A percentile compares a stretch with the other conserved stretches of the same genome.
These are phyloP conservation scores for Agrotis exclamationis DNA, from an alignment of 2,888 invertebrate genomes.

Conservation along the genomic window DNA sequence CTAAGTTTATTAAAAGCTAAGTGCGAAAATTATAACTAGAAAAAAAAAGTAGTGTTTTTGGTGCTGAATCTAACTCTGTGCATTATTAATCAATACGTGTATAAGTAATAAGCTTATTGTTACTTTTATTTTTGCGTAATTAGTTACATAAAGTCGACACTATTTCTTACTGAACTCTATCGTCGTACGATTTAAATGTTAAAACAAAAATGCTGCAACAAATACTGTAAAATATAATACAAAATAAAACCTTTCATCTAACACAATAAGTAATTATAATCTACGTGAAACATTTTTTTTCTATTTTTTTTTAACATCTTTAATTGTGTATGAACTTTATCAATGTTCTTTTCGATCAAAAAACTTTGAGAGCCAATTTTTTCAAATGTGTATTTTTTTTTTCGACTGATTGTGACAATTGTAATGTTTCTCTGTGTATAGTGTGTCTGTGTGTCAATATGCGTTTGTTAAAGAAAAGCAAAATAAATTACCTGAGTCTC, in stretches of 20 bases:
- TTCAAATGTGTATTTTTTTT: too few relatives aligned
- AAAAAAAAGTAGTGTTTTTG: conserved; percentile 29
- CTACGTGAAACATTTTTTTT: neutral
- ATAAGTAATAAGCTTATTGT: conserved; percentile 50
- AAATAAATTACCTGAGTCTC: conserved; percentile 83
- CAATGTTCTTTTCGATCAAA: neutral
- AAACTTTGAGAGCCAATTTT: conserved; percentile 9
- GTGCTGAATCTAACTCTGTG: conserved; percentile 52
- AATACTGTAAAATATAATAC: conserved; percentile 47
- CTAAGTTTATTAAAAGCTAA: conserved; percentile 18
- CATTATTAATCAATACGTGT: conserved; percentile 39
- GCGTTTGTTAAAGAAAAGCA: conserved; percentile 70
- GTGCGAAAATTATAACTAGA: conserved; percentile 22
- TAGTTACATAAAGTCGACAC: conserved; percentile 51
- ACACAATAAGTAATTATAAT: neutral
- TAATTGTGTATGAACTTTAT: neutral
- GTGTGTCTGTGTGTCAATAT: conserved; percentile 56
- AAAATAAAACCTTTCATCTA: conserved; percentile 2
- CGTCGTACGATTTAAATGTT: conserved; percentile 67
- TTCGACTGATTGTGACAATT: conserved; percentile 11
- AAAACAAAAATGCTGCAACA: conserved; percentile 57
- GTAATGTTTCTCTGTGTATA: conserved; percentile 21
- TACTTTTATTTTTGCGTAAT: conserved; percentile 48
- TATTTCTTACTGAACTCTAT: conserved; percentile 31
- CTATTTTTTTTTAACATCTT: too few relatives aligned